A percentile compares a stretch with the other conserved stretches of the same genome.
phyloP scores from a whole-genome alignment of 2,113 vertebrate genomes.

The Mixornis gularis region DNA sequence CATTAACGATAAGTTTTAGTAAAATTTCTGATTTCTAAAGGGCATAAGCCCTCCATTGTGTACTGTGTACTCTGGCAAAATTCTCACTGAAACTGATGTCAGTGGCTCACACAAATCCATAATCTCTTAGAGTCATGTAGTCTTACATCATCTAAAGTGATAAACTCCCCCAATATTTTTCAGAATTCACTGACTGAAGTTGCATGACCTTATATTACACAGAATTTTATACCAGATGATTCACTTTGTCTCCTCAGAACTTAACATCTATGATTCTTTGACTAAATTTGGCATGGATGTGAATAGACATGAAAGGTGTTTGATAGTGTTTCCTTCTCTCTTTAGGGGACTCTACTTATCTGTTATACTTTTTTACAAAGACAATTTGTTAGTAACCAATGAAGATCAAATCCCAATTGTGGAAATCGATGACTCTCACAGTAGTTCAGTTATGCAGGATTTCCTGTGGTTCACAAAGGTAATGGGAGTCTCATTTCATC shows the following conservation, averaged over 20 bases:
- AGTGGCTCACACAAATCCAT: not conserved
- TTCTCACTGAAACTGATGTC: not conserved
- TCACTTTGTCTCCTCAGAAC: not conserved
- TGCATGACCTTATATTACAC: not conserved
- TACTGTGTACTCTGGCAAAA: not conserved
- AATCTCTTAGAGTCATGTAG: not conserved
- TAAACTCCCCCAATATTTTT: not conserved
- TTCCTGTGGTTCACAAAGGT: constrained; percentile 99
- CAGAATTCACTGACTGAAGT: not conserved
- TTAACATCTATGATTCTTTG: not conserved
- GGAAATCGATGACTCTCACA: constrained; percentile 94
- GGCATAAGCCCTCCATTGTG: not conserved
- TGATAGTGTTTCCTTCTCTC: constrained; percentile 52
- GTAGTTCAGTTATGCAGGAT: constrained; percentile 91
- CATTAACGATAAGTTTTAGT: not conserved
- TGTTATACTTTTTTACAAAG: constrained; percentile 92
- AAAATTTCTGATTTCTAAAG: not conserved
- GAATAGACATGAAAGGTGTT: not conserved
- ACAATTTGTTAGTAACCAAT: constrained; percentile 90
- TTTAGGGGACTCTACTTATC: constrained; percentile 93
- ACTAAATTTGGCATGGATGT: not conserved
- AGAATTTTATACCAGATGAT: not conserved
- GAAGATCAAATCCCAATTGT: constrained; percentile 98
- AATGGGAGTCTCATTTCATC: constrained; percentile 52
- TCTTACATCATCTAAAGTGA: not conserved